Percentiles rank a stretch among this genome's conserved stretches.
Conservation (phyloP, 2,113 vertebrate genomes). For the Psilopsiagon aymara region DNA sequence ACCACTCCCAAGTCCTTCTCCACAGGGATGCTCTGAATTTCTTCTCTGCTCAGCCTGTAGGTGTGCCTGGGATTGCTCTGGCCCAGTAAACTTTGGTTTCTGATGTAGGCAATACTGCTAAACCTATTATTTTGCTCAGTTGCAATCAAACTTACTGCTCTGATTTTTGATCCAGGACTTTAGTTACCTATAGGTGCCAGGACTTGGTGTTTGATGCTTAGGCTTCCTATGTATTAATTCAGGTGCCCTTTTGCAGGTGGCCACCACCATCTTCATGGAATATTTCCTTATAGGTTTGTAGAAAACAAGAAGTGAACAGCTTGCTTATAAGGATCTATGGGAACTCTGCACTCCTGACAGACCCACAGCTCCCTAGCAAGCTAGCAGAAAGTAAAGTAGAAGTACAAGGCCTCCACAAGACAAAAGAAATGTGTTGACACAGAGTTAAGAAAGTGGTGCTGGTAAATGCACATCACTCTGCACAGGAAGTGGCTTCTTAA, state of each 20-base stretch:
- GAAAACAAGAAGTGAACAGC: not conserved
- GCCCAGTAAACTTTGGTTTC: not conserved
- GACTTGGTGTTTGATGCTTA: not conserved
- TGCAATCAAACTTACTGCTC: not conserved
- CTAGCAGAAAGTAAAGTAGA: not conserved
- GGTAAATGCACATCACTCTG: not conserved
- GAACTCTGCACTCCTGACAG: not conserved
- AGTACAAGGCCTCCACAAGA: not conserved
- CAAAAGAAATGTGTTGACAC: not conserved
- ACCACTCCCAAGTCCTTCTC: not conserved
- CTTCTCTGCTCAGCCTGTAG: not conserved
- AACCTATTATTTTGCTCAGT: not conserved
- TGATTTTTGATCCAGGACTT: not conserved
- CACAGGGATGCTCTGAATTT: not conserved
- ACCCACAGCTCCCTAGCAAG: not conserved
- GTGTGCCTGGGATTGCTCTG: not conserved
- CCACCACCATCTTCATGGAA: not conserved
- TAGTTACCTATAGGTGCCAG: not conserved
- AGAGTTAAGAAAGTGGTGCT: rapidly evolving
- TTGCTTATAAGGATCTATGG: not conserved
- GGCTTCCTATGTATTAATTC: not conserved
- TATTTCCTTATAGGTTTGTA: not conserved
- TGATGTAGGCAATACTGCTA: not conserved
- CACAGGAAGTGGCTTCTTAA: not conserved
- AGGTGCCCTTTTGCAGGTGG: not conserved